These are phyloP conservation scores for Portunus trituberculatus DNA, from an alignment of 1,140 invertebrate species.

Conservation along the genomic window DNA sequence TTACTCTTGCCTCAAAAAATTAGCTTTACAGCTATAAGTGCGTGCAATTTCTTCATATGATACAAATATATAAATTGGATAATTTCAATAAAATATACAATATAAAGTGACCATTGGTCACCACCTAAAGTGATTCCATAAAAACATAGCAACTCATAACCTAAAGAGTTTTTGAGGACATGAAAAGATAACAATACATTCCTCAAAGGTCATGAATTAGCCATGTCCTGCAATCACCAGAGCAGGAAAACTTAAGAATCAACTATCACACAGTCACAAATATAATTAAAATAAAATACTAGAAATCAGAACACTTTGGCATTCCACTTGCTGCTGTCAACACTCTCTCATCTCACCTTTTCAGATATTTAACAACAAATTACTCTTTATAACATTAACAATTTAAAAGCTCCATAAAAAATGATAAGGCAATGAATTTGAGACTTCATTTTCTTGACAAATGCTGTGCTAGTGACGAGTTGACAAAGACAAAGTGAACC, in stretches of 20 bases:
- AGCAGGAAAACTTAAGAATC: neutral
- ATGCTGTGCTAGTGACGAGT: neutral
- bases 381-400: neutral
- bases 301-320: slow-evolving; percentile 11
- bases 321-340: neutral
- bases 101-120: neutral
- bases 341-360: neutral
- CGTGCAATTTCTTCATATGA: neutral
- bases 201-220: neutral
- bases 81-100: neutral
- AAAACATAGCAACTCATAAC: neutral
- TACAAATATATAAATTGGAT: neutral
- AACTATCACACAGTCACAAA: slow-evolving; percentile 12
- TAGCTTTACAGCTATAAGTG: neutral
- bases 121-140: neutral
- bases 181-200: neutral
- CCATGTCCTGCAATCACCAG: neutral
- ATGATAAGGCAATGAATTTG: neutral
- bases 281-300: slow-evolving; percentile 15
- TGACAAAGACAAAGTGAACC: neutral
- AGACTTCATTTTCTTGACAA: neutral
- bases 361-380: neutral
- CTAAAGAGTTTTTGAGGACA: neutral
- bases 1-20: neutral
- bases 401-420: neutral